phyloP scores from a whole-genome alignment of 2,113 vertebrate species.

The Urocynchramus pylzowi region DNA sequence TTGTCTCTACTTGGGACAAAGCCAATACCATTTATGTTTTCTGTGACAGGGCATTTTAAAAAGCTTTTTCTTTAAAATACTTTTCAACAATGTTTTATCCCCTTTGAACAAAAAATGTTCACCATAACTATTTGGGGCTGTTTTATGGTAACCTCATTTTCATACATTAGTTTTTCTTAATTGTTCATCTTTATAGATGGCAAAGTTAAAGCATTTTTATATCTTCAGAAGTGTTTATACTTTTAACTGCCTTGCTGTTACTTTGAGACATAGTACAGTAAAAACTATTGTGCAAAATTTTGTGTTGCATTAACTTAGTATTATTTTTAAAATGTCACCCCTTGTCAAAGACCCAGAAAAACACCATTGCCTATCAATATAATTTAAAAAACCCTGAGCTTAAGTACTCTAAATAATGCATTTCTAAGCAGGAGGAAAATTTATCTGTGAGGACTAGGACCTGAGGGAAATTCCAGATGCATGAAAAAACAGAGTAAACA shows the following conservation, averaged over 20 bases:
- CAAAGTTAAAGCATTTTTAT: neutral
- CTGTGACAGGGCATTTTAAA: neutral
- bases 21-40: neutral
- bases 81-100: neutral
- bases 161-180: neutral
- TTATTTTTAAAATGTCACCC: neutral
- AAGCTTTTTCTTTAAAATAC: neutral
- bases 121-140: fast-evolving
- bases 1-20: neutral
- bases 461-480: neutral
- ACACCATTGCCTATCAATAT: neutral
- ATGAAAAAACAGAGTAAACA: neutral
- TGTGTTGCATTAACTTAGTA: neutral
- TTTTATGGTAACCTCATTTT: neutral
- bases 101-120: neutral
- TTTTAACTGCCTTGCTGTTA: neutral
- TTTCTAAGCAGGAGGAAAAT: neutral
- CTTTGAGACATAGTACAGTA: neutral
- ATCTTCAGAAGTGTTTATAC: neutral
- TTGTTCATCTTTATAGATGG: neutral
- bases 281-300: neutral
- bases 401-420: neutral
- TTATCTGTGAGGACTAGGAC: neutral
- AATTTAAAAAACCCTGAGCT: neutral
- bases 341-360: neutral